Percentiles rank a stretch among this genome's conserved stretches.
phyloP scores from a whole-genome alignment of 2,113 vertebrate genomes.

The Melospiza georgiana region DNA sequence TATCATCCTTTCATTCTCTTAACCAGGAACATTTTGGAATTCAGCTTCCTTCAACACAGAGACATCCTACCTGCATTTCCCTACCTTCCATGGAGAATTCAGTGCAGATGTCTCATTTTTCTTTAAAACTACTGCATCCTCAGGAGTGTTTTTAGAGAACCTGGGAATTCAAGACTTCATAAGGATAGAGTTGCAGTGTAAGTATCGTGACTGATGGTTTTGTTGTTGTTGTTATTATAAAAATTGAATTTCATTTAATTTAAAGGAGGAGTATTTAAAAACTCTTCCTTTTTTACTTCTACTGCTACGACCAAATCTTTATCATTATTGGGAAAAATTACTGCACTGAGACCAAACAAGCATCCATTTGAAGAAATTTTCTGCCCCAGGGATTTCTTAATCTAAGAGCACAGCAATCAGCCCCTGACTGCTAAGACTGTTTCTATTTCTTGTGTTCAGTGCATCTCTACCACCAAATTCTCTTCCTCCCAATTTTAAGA shows the following conservation, averaged over 20 bases:
- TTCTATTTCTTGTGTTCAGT: background rate
- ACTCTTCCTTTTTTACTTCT: background rate
- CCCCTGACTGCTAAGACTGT: background rate
- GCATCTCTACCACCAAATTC: background rate
- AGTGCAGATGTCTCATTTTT: constrained; percentile 95
- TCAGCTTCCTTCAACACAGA: constrained; percentile 93
- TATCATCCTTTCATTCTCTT: background rate
- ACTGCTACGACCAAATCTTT: background rate
- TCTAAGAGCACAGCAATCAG: background rate
- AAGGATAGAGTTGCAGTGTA: constrained; percentile 91
- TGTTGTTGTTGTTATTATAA: background rate
- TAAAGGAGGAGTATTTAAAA: background rate
- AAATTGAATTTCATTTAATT: background rate
- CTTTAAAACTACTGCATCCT: constrained; percentile 92
- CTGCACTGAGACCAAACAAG: background rate
- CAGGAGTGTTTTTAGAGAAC: constrained; percentile 95
- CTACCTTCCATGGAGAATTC: constrained; percentile 93
- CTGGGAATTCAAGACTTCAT: constrained; percentile 97
- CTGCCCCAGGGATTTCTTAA: background rate
- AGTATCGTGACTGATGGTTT: constrained; percentile 62
- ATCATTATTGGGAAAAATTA: background rate
- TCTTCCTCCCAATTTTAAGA: background rate
- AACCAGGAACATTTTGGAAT: constrained; percentile 92
- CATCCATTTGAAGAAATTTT: background rate
- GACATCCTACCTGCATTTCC: constrained; percentile 94